A percentile compares a stretch with the other conserved stretches of the same genome.
Evolutionary conservation across 2,888 invertebrate species (phyloP).

Genomic region (Nymphalis polychloros): DNA sequence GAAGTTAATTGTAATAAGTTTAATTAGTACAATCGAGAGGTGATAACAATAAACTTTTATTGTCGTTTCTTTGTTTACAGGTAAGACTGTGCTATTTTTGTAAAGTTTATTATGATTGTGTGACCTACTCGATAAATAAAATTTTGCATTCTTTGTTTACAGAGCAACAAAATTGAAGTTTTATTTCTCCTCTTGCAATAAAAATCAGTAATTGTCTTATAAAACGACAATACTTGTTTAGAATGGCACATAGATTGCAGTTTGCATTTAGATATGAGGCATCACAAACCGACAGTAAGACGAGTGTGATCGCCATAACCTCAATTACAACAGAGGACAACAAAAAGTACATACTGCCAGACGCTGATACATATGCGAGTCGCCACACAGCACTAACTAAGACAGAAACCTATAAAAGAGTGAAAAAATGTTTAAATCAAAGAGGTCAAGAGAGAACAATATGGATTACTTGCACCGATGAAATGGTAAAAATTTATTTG

Average conservation of each 20-base stretch:
- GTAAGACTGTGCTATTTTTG: not conserved
- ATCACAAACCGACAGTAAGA: slow-evolving; percentile 3
- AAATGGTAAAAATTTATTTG: slow-evolving; percentile 3
- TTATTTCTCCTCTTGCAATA: too few species aligned
- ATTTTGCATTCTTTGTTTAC: not conserved
- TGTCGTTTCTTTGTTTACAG: not conserved
- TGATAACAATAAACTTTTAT: too few species aligned
- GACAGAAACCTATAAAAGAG: slow-evolving; percentile 1
- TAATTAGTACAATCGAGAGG: too few species aligned
- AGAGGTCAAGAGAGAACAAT: not conserved
- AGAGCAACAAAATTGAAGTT: not conserved
- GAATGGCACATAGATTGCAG: slow-evolving; percentile 3
- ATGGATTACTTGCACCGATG: not conserved
- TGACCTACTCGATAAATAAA: slow-evolving; percentile 1
- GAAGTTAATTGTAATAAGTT: too few species aligned
- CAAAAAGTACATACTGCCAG: slow-evolving; percentile 1
- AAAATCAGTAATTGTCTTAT: not conserved
- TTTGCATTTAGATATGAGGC: slow-evolving; percentile 3
- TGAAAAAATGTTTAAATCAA: not conserved
- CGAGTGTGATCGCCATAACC: slow-evolving; percentile 3
- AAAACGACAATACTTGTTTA: slow-evolving; percentile 2
- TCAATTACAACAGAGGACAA: slow-evolving; percentile 2
- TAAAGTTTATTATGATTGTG: not conserved
- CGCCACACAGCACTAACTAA: not conserved
- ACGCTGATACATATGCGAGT: slow-evolving; percentile 1